Base-by-base conservation (phyloP, 1,140 invertebrate species). In the Calliopsis andreniformis region DNA sequence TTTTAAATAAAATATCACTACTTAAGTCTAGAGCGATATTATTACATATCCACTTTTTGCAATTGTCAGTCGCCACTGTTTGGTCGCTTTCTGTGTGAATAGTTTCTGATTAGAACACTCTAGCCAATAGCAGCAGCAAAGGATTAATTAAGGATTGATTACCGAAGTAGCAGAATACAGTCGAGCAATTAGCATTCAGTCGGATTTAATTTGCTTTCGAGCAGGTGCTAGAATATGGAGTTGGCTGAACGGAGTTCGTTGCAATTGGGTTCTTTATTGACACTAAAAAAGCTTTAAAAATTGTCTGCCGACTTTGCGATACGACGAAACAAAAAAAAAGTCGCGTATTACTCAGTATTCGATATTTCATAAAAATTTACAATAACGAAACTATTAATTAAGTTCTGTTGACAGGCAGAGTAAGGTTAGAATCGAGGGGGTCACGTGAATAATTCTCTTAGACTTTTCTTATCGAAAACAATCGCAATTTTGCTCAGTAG, bases 291-390 rank as follows among this genome's bases (percentile, higher is more conserved):
- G 23, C 49, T 67, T 10, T 25, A 43, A 53, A 25, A 63, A 18
- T 49, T 39, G 39, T 39, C 18, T 18, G 30, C 25, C 20, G 66
- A 63, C 12, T 28, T 18, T 39, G 55, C 14, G n/a, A 53, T 45
- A 47, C 43, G 49, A 51, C 53, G 6, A 30, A 51, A 62, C 25
- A 30, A 62, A 32, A 16, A 55, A 59, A 84, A 56, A 45, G 64
- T 63, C 55, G 32, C 72, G 66, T 79, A 71, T 84, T 81, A 81
- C 51, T 86, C 84, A 86, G 72, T 86, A 86, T 86, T 86, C 62
- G 49, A 76, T 84, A 72, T 83, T 78, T 78, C 43, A 64, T 78
- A 35, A 56, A 78, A 32, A 32, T 78, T 25, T 83, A 58, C 73
- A 76, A 82, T 62, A 75, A 84, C 10, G 47, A 56, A 67, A 18